These are phyloP conservation scores for Osedax frankpressi DNA, from an alignment of 2,888 invertebrate species.

Conservation along the genomic window DNA sequence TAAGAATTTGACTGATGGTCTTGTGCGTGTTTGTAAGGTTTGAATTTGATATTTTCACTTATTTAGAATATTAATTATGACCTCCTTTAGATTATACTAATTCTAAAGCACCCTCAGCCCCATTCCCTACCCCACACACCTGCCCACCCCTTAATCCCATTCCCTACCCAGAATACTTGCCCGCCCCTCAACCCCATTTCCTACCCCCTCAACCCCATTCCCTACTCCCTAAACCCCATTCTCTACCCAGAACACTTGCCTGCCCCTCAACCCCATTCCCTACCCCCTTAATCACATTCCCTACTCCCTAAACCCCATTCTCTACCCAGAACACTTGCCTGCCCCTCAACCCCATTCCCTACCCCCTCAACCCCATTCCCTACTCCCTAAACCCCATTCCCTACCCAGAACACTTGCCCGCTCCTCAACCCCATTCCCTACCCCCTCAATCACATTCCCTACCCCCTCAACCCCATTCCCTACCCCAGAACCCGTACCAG, in stretches of 20 bases:
- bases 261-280: too few relatives aligned
- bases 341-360: constrained; percentile 70
- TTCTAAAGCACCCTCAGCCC: not conserved
- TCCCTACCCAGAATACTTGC: not conserved
- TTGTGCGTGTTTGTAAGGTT: constrained; percentile 62
- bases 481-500: constrained; percentile 66
- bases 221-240: not conserved
- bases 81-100: too few relatives aligned
- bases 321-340: constrained; percentile 66
- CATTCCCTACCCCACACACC: not conserved
- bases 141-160: not conserved
- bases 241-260: not conserved
- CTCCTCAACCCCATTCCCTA: constrained; percentile 95
- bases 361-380: constrained; percentile 54
- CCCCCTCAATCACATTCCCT: too few relatives aligned
- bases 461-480: not conserved
- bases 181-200: not conserved
- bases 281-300: too few relatives aligned
- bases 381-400: constrained; percentile 73
- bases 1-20: constrained; percentile 69
- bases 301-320: not conserved
- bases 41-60: constrained; percentile 10
- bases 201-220: not conserved
- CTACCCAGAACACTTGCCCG: constrained; percentile 56
- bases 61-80: too few relatives aligned